Evolutionary conservation across 2,797 vertebrate genomes (phyloP).

Genomic region (Notolabrus celidotus): DNA sequence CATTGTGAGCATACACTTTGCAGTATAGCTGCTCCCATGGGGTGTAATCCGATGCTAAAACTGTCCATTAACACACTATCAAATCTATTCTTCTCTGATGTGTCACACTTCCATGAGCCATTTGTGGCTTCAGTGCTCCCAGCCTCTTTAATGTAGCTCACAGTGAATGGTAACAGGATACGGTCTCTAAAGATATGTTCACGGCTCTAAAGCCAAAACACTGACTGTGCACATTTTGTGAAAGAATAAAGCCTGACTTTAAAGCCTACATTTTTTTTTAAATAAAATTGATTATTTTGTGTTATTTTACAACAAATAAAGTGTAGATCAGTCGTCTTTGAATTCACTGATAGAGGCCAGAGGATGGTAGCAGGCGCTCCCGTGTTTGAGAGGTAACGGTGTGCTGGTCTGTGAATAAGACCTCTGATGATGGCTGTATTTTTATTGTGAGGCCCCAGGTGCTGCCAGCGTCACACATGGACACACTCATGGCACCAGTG

Average conservation of each 20-base stretch:
- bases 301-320: background rate
- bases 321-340: conserved; percentile 10
- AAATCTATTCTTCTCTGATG: conserved; percentile 87
- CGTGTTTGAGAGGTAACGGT: conserved; percentile 53
- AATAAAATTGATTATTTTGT: background rate
- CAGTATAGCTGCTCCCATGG: conserved; percentile 86
- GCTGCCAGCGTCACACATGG: conserved; percentile 79
- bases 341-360: conserved; percentile 11
- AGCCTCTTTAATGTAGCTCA: conserved; percentile 61
- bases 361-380: conserved; percentile 18
- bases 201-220: conserved; percentile 27
- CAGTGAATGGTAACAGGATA: conserved; percentile 40
- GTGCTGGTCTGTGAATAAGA: conserved; percentile 76
- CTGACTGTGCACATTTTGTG: background rate
- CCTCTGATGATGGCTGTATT: conserved; percentile 76
- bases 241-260: background rate
- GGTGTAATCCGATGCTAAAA: conserved; percentile 92
- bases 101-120: conserved; percentile 76
- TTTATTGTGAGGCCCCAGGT: conserved; percentile 80
- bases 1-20: conserved; percentile 49
- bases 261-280: background rate
- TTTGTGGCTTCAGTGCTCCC: conserved; percentile 70
- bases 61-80: conserved; percentile 91
- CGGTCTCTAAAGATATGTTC: conserved; percentile 38
- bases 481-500: conserved; percentile 72